Evolutionary conservation across 1,140 invertebrate genomes (phyloP).

Genomic region (Pollicipes pollicipes): DNA sequence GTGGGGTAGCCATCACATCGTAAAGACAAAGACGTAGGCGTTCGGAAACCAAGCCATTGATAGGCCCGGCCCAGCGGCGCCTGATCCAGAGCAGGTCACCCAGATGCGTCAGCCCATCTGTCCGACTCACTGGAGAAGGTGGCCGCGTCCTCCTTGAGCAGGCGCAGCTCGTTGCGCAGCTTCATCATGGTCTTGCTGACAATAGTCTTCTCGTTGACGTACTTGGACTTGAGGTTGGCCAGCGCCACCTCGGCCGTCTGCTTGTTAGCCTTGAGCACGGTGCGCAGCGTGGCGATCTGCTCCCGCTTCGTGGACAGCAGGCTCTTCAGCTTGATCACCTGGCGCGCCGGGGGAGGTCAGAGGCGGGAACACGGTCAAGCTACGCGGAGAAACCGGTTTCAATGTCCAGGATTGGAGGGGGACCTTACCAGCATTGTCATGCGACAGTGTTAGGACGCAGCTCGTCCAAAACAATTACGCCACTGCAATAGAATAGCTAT

Average conservation of each 20-base stretch:
- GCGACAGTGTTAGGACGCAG: too few relatives aligned
- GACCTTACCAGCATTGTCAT: too few relatives aligned
- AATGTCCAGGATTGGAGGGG: too few relatives aligned
- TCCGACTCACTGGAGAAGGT: slow-evolving; percentile 79
- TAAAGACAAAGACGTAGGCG: too few relatives aligned
- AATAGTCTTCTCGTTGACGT: slow-evolving; percentile 95
- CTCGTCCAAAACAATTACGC: too few relatives aligned
- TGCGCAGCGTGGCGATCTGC: slow-evolving; percentile 91
- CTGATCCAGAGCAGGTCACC: too few relatives aligned
- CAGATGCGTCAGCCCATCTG: background rate
- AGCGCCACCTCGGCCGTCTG: slow-evolving; percentile 95
- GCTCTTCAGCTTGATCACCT: slow-evolving; percentile 54
- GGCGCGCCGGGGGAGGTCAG: background rate
- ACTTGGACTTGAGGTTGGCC: slow-evolving; percentile 95
- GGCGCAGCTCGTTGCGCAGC: slow-evolving; percentile 77
- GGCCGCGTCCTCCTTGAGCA: slow-evolving; percentile 93
- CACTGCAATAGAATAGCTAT: too few relatives aligned
- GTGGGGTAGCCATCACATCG: too few relatives aligned
- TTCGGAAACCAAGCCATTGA: too few relatives aligned
- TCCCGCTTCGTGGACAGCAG: slow-evolving; percentile 82
- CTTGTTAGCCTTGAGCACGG: slow-evolving; percentile 97
- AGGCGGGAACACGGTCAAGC: background rate
- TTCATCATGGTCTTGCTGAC: slow-evolving; percentile 96
- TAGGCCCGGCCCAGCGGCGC: too few relatives aligned
- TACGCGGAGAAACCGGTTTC: too few relatives aligned